Evolutionary conservation across 1,140 invertebrate genomes (phyloP), one percentile per base, ranked within the genome.

Genomic region (Ladona fulva): DNA sequence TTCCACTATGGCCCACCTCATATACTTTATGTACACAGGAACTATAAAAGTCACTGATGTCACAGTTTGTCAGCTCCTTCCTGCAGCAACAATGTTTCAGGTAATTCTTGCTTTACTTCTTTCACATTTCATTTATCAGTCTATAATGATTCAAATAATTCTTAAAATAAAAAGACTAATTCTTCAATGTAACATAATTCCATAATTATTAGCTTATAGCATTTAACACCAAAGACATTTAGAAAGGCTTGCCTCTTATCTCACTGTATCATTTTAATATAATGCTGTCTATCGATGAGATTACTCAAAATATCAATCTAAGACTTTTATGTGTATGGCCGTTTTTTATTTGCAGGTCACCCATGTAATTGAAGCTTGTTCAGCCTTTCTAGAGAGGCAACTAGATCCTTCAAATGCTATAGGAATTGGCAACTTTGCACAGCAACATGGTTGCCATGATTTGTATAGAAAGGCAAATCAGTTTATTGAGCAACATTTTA

Each of bases 1-100:
- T 8, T 94, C 92, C 73, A 92, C 94, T 7, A 93, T 97, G 90
- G 90, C 90, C 76, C 89, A 90, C 81, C 88, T 97, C 25, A 90
- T 97, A 74, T 91, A 92, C 84, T 97, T 97, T 83, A 95, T 96
- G 89, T 97, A 97, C 84, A 95, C 94, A 12, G 94, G 94, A 74
- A 91, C 93, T 84, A 93, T 97, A 79, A 88, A 91, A 77, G 92
- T 97, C 24, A 95, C 93, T n/a, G 94, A 97, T 87, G 90, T 92
- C 78, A 96, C 94, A 24, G 95, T 97, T 7, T 97, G 95, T 84
- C 93, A 94, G 80, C 86, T 97, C 25, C 87, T 97, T 80, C 93
- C 95, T 6, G 95, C 95, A 37, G 95, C 95, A 25, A 96, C 94
- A 22, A 97, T 97, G 95, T 94, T 97, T 84, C 95, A 97, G 88